phyloP scores from a whole-genome alignment of 2,888 invertebrate species.

The Aporophyla nigra region DNA sequence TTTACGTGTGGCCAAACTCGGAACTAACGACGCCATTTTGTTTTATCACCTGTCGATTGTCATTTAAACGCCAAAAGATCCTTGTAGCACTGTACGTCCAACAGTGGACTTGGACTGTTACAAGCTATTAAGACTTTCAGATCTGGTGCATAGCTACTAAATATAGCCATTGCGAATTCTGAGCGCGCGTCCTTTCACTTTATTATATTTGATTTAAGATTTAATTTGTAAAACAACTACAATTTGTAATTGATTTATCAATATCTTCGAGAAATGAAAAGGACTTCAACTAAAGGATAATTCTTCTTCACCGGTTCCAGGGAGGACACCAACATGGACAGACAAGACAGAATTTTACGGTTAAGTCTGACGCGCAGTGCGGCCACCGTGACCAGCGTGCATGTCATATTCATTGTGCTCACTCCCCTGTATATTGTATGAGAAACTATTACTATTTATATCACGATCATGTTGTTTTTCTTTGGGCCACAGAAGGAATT shows the following conservation, averaged over 20 bases:
- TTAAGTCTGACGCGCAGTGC: conserved; percentile 5
- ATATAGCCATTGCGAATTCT: background rate
- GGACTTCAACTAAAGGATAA: background rate
- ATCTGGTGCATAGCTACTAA: background rate
- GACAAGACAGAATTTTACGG: background rate
- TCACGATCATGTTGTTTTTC: conserved; percentile 14
- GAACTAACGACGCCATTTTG: background rate
- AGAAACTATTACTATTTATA: conserved; percentile 53
- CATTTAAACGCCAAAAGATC: background rate
- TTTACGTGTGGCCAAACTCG: background rate
- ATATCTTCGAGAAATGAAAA: background rate
- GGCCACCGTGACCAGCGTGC: background rate
- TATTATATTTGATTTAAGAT: background rate
- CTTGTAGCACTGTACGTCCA: background rate
- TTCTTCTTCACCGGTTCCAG: conserved; percentile 21
- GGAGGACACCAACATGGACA: background rate
- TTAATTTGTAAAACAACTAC: background rate
- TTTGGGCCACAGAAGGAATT: background rate
- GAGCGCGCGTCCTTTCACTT: background rate
- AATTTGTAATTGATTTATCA: too few relatives aligned
- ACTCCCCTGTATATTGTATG: conserved; percentile 50
- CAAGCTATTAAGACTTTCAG: background rate
- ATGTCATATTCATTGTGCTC: conserved; percentile 18
- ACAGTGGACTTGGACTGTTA: background rate
- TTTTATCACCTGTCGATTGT: background rate